A percentile compares a stretch with the other conserved stretches of the same genome.
Conservation (phyloP, 2,113 vertebrate genomes). For the Larimichthys crocea region DNA sequence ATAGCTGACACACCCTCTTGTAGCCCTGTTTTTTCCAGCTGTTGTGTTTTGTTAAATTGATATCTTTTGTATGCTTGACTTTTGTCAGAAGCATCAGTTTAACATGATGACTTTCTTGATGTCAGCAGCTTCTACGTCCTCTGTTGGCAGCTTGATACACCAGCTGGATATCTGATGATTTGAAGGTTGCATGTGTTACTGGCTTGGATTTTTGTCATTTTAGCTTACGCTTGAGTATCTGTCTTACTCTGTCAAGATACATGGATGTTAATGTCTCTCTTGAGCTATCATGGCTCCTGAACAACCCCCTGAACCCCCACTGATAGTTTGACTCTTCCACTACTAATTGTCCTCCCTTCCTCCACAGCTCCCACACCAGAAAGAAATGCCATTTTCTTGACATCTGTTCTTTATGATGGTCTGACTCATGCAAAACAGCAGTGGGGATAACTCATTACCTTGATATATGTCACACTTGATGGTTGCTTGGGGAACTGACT, state of each 20-base stretch:
- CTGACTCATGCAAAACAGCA: constrained; percentile 21
- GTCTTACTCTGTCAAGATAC: constrained; percentile 13
- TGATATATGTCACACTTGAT: constrained; percentile 26
- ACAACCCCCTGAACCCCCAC: neutral
- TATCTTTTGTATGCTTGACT: constrained; percentile 9
- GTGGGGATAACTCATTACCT: constrained; percentile 35
- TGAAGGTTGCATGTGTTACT: constrained; percentile 24
- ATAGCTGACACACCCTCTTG: neutral
- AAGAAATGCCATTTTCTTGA: constrained; percentile 28
- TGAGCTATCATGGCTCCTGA: constrained; percentile 12
- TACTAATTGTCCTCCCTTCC: constrained; percentile 23
- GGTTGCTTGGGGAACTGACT: constrained; percentile 3
- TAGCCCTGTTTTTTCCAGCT: neutral
- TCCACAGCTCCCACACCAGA: neutral
- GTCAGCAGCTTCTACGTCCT: constrained; percentile 20
- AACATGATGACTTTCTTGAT: constrained; percentile 5
- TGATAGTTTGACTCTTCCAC: constrained; percentile 19
- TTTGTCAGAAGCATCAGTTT: constrained; percentile 8
- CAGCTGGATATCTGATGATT: constrained; percentile 36
- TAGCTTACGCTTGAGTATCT: constrained; percentile 18
- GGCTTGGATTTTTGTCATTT: constrained; percentile 18
- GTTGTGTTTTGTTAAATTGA: neutral
- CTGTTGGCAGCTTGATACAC: constrained; percentile 26
- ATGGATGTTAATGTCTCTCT: constrained; percentile 27
- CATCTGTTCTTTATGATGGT: constrained; percentile 44